These are phyloP conservation scores for Phrynocephalus guinanensis DNA, from an alignment of 2,797 vertebrate genomes.

Conservation along the genomic window DNA sequence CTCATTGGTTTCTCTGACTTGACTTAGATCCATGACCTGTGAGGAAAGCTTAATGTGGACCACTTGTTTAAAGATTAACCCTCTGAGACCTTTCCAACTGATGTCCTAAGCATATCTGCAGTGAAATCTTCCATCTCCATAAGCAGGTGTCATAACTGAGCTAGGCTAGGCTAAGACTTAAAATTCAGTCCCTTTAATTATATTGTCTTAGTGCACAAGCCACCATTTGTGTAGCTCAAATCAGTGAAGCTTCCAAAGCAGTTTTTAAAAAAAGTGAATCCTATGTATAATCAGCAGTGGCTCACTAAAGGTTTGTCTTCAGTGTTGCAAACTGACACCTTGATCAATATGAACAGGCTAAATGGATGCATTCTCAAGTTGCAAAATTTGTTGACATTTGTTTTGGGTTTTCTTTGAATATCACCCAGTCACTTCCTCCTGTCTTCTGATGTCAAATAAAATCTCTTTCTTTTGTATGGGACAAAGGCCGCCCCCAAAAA, in stretches of 20 bases:
- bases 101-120: background rate
- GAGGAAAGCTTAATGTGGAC: background rate
- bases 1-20: background rate
- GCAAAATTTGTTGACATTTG: too few species aligned
- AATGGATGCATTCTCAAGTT: too few species aligned
- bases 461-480: too few species aligned
- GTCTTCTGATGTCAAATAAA: too few species aligned
- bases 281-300: background rate
- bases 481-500: too few species aligned
- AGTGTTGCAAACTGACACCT: background rate
- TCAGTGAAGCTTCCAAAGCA: background rate
- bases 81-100: background rate
- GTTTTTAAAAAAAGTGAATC: too few species aligned
- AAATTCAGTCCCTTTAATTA: too few species aligned
- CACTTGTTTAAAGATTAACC: slow-evolving; percentile 27
- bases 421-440: too few species aligned
- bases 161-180: too few species aligned
- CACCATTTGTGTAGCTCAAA: background rate
- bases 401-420: too few species aligned
- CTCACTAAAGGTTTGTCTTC: background rate
- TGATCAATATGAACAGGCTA: too few species aligned
- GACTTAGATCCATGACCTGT: background rate
- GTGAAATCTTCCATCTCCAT: background rate
- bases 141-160: background rate
- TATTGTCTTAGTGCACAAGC: background rate